These are phyloP conservation scores for Athrips mouffetella DNA, from an alignment of 2,888 invertebrate species.

Conservation along the genomic window DNA sequence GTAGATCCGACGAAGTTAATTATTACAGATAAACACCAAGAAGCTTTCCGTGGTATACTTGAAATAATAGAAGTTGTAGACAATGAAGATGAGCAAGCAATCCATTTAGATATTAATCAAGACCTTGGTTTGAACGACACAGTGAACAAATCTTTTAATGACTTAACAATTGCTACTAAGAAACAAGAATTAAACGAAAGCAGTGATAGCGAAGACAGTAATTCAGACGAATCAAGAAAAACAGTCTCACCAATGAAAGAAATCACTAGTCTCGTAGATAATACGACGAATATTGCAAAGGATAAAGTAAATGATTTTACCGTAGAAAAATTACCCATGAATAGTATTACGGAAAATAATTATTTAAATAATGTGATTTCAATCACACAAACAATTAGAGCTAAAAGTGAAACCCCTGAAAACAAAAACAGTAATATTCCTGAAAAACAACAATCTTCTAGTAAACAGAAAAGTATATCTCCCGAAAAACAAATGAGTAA, in stretches of 20 bases:
- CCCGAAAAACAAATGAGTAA: conserved; percentile 20
- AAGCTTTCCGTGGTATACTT: conserved; percentile 40
- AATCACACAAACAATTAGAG: background rate
- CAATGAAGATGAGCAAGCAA: background rate
- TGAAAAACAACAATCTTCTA: too few relatives aligned
- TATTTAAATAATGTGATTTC: too few relatives aligned
- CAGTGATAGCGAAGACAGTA: conserved; percentile 10
- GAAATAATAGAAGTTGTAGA: conserved; percentile 32
- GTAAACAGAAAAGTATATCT: conserved; percentile 17
- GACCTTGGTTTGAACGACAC: background rate
- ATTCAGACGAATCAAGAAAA: conserved; percentile 13
- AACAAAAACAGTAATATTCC: too few relatives aligned
- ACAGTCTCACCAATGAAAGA: conserved; percentile 12
- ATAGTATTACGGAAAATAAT: too few relatives aligned
- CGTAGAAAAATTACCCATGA: background rate
- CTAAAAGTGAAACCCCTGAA: background rate
- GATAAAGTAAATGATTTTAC: too few relatives aligned
- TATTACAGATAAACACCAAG: conserved; percentile 38
- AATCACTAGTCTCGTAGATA: background rate
- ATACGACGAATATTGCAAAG: background rate
- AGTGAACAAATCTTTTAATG: conserved; percentile 10
- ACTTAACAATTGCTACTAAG: background rate
- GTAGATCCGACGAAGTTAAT: conserved; percentile 36
- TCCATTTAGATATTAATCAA: background rate
- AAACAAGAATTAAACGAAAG: conserved; percentile 3